Evolutionary conservation across 2,888 invertebrate species (phyloP), one percentile per base, ranked within the genome.

Genomic region (Campoplex capitator): DNA sequence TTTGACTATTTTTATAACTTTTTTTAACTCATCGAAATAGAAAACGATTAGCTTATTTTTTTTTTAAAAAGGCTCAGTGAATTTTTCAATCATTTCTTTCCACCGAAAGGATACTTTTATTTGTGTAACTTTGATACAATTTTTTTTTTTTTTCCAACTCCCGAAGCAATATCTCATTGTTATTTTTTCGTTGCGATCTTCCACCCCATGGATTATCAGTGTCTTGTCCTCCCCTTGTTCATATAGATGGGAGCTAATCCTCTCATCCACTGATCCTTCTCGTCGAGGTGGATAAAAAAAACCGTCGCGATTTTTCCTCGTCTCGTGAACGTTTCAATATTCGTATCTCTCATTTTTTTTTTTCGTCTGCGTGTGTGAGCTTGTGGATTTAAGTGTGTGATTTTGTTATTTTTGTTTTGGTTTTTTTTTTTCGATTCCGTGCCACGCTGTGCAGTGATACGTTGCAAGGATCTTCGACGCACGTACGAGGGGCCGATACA

Each of bases 401-500:
- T 48, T 71, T 42, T 56, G 68, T 38, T 38, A 23, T 23, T 23
- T 23, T 23, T 23, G 23, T 23, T 23, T 23, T 23, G 23, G 23
- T 23, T 23, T 23, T 23, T 71, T 71, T 79, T 71, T 71, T 38
- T 56, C 32, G 35, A 8, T 56, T 42, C 54, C 73, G 81, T 74
- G 81, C 18, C 58, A 75, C 78, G 71, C 77, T 77, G 73, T 54
- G 45, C 95, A 98, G 98, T 98, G 90, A 96, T 97, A 92, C 96
- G 97, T 91, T 98, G 97, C 93, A 96, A 96, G 92, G 97, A 97
- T 93, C 95, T 98, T 88, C 96, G 96, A 90, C 95, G 97, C 89
- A 94, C 96, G 23, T 96, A 96, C 92, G 97, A 97, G 75, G 96
- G 96, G 90, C 95, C 95, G 71, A 96, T 97, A 88, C 97, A 97